Base-by-base conservation (phyloP, 1,140 invertebrate genomes). In the Drosophila parvula region DNA sequence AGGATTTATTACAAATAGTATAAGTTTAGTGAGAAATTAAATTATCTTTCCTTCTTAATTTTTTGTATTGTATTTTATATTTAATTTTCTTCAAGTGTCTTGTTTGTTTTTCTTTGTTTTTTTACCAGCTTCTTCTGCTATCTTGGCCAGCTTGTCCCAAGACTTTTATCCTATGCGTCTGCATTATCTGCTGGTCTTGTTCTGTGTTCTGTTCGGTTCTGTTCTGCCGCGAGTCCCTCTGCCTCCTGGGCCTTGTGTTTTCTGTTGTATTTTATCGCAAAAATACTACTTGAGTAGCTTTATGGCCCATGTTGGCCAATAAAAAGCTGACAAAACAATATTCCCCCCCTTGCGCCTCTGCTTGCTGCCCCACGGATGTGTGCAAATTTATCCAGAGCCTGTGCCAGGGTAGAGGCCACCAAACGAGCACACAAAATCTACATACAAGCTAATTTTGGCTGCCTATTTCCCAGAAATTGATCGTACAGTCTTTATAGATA, bases 321-420 rank as follows among this genome's bases (percentile, higher is more conserved):
- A 89, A 89, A 89, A 89, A 89, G 80, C 84, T 89, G 84, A 89
- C 84, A 89, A 89, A 89, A 89, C 85, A 88, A 88, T 88, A 88
- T 89, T 81, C 78, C 51, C 51, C 61, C 41, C 57, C 60, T 38
- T 38, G 41, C 55, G 9, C 30, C 27, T 50, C 16, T 4, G 34
- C 30, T 40, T 12, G 16, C 18, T 16, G 43, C 28, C 9, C 9
- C 28, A 4, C 1, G 48, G 28, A 50, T 74, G 67, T 74, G 71
- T 73, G 58, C 62, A 70, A 65, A 65, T 69, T 69, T 69, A 30
- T 36, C 36, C 55, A 50, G 41, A 53, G 38, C 36, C 65, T 58
- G 36, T 14, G 5, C 4, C 43, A 12, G 36, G 45, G 59, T 53
- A 28, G 40, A 74, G 70, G 70, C 70, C 70, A 74, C 70, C 70